Base-by-base conservation (phyloP, 2,113 vertebrate species). In the Potamarius usumacintae region DNA sequence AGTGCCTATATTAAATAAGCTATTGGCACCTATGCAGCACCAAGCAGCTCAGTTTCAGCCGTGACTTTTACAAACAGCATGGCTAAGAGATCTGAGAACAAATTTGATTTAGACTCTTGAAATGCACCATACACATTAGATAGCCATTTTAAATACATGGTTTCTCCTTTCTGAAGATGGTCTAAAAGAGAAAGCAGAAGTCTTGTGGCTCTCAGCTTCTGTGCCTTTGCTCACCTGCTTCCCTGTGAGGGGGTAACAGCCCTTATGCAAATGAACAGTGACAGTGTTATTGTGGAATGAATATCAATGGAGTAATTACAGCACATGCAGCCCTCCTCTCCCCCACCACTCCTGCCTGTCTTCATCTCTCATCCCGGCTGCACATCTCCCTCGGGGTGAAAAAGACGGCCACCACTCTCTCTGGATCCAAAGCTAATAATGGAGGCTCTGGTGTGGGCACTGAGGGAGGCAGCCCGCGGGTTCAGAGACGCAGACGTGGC, bases 301-400 rank as follows among this genome's bases (percentile, higher is more conserved):
- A 99, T 99, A 99, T 99, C 98, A 99, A 99, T 99, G 97, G 97
- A 99, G 97, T 98, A 99, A 99, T 99, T 99, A 99, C 97, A 97
- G 97, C 90, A 82, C 88, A 85, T 86, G 91, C 92, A 92, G 93
- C 86, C 91, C 90, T 92, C 93, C 92, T 87, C 84, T 90, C 89
- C 82, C 42, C 88, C 87, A 88, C 92, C 91, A 91, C 92, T 85
- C 91, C 93, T 94, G 96, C 96, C 93, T 92, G 93, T 96, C 96
- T 97, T 98, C 98, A 99, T 99, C 97, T 99, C 97, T 97, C 97
- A 98, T 93, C 91, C 78, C 62, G 67, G 72, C 85, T 89, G 65
- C 67, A 81, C 94, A 91, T 90, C 95, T 98, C 97, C 90, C 97
- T 96, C 85, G 91, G 97, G 97, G 97, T 96, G 95, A 96, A 96